Evolutionary conservation across 2,113 vertebrate species (phyloP).

Genomic region (Aythya baeri): DNA sequence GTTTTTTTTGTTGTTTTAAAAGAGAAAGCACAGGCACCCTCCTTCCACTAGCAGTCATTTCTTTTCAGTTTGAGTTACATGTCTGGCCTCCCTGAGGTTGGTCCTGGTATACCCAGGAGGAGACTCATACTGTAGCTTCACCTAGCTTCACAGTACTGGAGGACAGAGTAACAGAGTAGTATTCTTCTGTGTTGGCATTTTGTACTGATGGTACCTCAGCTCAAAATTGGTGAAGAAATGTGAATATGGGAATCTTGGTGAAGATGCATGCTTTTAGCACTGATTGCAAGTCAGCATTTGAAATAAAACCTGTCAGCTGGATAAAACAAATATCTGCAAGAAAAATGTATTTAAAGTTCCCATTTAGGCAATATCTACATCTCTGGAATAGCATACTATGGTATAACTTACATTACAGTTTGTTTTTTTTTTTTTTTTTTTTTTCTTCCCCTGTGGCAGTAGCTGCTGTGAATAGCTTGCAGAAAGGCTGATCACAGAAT

Average conservation of each 20-base stretch:
- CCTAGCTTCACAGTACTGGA: neutral
- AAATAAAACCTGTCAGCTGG: neutral
- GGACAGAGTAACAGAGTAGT: neutral
- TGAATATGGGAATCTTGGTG: too few species aligned
- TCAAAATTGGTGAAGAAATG: neutral
- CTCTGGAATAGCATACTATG: neutral
- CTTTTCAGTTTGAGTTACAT: neutral
- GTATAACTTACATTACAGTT: neutral
- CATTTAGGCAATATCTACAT: neutral
- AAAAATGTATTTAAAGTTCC: neutral
- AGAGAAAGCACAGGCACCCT: neutral
- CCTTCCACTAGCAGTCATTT: neutral
- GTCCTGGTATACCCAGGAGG: neutral
- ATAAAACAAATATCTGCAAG: neutral
- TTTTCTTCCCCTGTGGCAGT: neutral
- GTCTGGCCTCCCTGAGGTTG: neutral
- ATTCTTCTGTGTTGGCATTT: neutral
- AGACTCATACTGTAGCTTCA: neutral
- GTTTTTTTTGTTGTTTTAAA: neutral
- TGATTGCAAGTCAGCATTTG: neutral
- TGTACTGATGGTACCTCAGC: neutral
- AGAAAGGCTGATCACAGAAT: neutral
- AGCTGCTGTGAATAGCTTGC: neutral
- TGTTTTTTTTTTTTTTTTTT: neutral
- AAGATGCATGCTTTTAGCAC: neutral